phyloP scores from a whole-genome alignment of 1,140 invertebrate genomes.

The Drosophila ogumai region DNA sequence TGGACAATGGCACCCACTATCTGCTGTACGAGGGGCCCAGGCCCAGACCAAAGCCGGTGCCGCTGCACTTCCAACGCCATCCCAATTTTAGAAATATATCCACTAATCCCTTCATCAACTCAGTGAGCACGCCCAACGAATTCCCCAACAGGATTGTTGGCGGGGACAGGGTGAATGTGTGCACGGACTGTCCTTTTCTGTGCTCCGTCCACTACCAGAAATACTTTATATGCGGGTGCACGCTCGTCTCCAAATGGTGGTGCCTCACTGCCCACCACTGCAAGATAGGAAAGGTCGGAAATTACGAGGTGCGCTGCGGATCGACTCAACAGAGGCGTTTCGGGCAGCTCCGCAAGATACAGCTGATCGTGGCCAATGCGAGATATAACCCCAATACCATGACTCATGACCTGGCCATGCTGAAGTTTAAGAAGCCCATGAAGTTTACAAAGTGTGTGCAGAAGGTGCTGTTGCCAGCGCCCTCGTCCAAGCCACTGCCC shows the following conservation, averaged over 20 bases:
- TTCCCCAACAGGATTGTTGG: constrained; percentile 51
- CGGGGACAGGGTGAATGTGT: constrained; percentile 28
- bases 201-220: constrained; percentile 32
- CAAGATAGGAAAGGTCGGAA: not conserved
- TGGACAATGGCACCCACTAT: constrained; percentile 42
- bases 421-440: constrained; percentile 45
- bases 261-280: constrained; percentile 88
- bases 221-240: constrained; percentile 48
- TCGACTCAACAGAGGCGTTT: constrained; percentile 27
- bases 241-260: constrained; percentile 29
- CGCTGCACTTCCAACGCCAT: not conserved
- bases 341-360: constrained; percentile 34
- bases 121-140: constrained; percentile 6
- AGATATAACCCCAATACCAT: constrained; percentile 39
- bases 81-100: constrained; percentile 14
- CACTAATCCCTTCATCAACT: constrained; percentile 45
- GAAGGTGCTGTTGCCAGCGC: constrained; percentile 25
- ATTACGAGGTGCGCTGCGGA: constrained; percentile 48
- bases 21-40: constrained; percentile 6
- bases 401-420: constrained; percentile 62
- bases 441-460: constrained; percentile 20
- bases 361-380: constrained; percentile 18
- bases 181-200: constrained; percentile 42
- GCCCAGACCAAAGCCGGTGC: not conserved
- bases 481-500: constrained; percentile 2